These are phyloP conservation scores for Echinometra lucunter DNA, from an alignment of 53 echinoderm and acorn worm genomes.

Conservation along the genomic window DNA sequence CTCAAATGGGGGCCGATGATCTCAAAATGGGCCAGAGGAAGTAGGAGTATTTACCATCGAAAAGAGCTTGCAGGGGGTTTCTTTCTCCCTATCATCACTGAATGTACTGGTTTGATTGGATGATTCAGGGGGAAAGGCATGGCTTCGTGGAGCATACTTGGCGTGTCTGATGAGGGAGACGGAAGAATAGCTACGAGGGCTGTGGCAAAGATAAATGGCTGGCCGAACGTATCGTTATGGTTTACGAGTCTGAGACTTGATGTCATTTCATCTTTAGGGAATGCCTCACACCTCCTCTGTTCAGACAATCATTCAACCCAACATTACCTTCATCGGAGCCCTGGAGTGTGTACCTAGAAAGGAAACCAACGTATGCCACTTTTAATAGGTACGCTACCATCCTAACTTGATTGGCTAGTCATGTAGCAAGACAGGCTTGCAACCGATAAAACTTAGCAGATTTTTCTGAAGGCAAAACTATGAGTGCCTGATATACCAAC, in stretches of 20 bases:
- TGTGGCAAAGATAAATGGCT: conserved; percentile 3
- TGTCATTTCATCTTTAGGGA: not conserved
- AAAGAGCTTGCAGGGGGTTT: conserved; percentile 42
- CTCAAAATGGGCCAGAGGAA: conserved; percentile 44
- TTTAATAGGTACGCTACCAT: not conserved
- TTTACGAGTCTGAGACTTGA: not conserved
- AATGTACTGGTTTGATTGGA: conserved; percentile 46
- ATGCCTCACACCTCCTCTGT: not conserved
- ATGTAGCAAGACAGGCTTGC: not conserved
- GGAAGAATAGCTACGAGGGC: not conserved
- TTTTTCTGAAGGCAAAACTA: not conserved
- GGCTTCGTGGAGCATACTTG: conserved; percentile 1
- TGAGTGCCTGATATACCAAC: not conserved
- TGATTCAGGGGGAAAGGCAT: conserved; percentile 22
- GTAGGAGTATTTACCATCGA: conserved; percentile 20
- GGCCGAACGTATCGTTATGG: not conserved
- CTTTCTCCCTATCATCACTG: not conserved
- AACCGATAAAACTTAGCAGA: not conserved
- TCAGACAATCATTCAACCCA: conserved; percentile 44
- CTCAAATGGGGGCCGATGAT: conserved; percentile 61
- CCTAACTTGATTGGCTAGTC: not conserved
- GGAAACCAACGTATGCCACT: not conserved
- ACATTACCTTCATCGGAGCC: not conserved
- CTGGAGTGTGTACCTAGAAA: conserved; percentile 28
- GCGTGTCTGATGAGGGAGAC: conserved; percentile 26